Conservation (phyloP, 2,113 vertebrate genomes). For the Hemichromis elongatus region DNA sequence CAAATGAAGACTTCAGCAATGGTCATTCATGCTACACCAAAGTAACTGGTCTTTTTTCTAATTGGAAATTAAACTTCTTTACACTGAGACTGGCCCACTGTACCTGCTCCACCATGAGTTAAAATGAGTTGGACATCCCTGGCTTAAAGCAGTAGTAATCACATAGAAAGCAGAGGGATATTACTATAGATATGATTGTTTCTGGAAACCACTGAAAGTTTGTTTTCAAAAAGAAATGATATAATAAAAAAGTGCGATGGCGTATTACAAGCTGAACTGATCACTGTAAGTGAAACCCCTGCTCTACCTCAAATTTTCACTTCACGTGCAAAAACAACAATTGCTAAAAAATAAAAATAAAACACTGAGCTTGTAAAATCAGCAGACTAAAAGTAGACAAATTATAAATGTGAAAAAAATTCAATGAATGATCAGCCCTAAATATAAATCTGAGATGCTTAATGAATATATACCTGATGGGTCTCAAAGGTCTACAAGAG, state of each 20-base stretch:
- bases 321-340: not conserved
- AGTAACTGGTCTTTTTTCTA: not conserved
- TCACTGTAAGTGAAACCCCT: not conserved
- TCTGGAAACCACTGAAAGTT: not conserved
- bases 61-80: not conserved
- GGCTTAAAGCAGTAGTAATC: not conserved
- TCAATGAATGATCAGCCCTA: not conserved
- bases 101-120: not conserved
- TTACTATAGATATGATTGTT: not conserved
- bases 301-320: not conserved
- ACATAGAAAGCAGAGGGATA: not conserved
- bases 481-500: not conserved
- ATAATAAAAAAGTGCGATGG: not conserved
- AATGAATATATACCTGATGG: not conserved
- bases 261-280: not conserved
- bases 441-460: not conserved
- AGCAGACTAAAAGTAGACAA: not conserved
- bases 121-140: not conserved
- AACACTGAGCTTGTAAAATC: not conserved
- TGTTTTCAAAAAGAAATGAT: not conserved
- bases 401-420: not conserved
- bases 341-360: not conserved
- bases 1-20: not conserved
- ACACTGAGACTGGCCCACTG: not conserved
- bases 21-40: not conserved